Base-by-base conservation (phyloP, 2,888 invertebrate genomes). In the Bhutanitis thaidina region DNA sequence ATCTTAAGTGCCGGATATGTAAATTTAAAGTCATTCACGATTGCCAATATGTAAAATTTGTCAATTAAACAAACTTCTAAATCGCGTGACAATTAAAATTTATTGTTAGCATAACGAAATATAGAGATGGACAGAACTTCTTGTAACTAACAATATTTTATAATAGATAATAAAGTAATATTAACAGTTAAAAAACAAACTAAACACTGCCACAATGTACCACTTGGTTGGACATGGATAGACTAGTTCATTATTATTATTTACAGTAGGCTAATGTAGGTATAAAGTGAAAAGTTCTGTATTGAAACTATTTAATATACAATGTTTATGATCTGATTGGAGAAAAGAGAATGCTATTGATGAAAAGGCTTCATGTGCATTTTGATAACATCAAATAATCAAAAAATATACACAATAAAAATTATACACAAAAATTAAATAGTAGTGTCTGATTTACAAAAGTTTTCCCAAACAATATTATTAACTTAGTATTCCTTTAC, bases 171-270 rank as follows among this genome's bases (percentile, higher is more conserved):
- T 37, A 14, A 12, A 40, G 1, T 20, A 41, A 49, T 48, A 57
- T 49, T 57, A 50, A 55, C n/a, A n/a, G n/a, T 20, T 20, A 43
- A 43, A 34, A 43, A 49, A 47, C 52, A 52, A 7, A 27, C 54
- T 52, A 43, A 47, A 61, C 71, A 69, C 71, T 71, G 71, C 70
- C 70, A 64, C 62, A 57, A 53, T 62, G 56, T 65, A 65, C 55
- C 59, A 50, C 60, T 62, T 56, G 52, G 48, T 56, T 59, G 45
- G 49, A 36, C 25, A 56, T 56, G 50, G 43, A 46, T 62, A 61
- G 52, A 43, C 40, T 52, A 56, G 57, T 54, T 55, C 53, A 50
- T 56, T 47, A 53, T 49, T 51, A 40, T 57, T 49, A 52, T 56
- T 50, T 55, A 41, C 46, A 35, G 38, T 64, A 63, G 54, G 54